Evolutionary conservation across 1,140 invertebrate genomes (phyloP), one percentile per base, ranked within the genome.

Genomic region (Drosophila pectinifera): DNA sequence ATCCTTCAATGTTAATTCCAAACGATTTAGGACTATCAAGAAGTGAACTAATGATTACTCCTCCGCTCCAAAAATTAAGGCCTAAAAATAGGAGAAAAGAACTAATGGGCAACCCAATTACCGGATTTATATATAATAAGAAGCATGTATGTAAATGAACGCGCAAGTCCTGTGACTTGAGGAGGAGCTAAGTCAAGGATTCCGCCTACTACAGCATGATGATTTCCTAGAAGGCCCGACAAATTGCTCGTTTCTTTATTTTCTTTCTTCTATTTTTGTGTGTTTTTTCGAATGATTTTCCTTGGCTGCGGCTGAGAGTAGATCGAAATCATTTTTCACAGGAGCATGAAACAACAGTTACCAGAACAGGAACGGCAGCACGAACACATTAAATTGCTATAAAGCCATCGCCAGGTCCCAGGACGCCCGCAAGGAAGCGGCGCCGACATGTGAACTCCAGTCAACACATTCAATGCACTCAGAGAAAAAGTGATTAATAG

Each of bases 381-480:
- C 53, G 45, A 65, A 63, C 78, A 64, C 84, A 88, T 88, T 88
- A 88, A 83, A 88, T 88, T 88, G 84, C 76, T 89, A 88, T 83
- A 89, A 88, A 88, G 79, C 74, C 83, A 88, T 63, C 63, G 67
- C 67, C 62, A 63, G 69, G 48, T 48, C 55, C 53, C 55, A 53
- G 54, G 34, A 57, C 36, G n/a, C n/a, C 62, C 5, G 13, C 39
- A 59, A 68, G 73, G 58, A 81, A 65, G 43, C 46, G 38, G 46
- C 43, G 64, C 46, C 69, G 57, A 56, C 68, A 81, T 74, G 63
- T 69, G 73, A 70, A 64, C 59, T 61, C 14, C 18, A 56, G 58
- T 48, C 43, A 10, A 45, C 20, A 53, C 49, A 51, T 36, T 36
- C 6, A 36, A 14, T 3, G n/a, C 41, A 62, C 53, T 62, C 3